Conservation (phyloP, 2,888 invertebrate species). For the Rhingia rostrata region DNA sequence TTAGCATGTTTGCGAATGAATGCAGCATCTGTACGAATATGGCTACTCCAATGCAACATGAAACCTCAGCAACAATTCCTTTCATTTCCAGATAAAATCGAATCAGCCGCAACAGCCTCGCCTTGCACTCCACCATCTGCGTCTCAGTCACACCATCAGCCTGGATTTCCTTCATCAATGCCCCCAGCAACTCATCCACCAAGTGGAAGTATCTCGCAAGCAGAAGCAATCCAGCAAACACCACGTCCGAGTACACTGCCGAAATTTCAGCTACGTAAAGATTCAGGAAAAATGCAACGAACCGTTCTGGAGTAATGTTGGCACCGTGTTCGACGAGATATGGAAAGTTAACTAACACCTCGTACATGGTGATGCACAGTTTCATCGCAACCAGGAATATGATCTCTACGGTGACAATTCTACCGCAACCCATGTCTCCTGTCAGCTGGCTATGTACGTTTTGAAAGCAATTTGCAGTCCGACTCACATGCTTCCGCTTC, state of each 20-base stretch:
- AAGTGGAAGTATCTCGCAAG: slow-evolving; percentile 76
- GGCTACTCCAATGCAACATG: slow-evolving; percentile 76
- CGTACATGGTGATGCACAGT: slow-evolving; percentile 77
- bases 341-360: slow-evolving; percentile 78
- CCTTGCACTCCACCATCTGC: background rate
- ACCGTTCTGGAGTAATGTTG: slow-evolving; percentile 74
- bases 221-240: slow-evolving; percentile 77
- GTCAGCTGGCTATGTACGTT: slow-evolving; percentile 40
- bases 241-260: slow-evolving; percentile 77
- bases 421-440: slow-evolving; percentile 21
- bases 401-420: slow-evolving; percentile 46
- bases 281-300: slow-evolving; percentile 77
- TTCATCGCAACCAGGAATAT: slow-evolving; percentile 73
- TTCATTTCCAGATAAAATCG: slow-evolving; percentile 73
- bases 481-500: slow-evolving; percentile 24
- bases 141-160: background rate
- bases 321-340: slow-evolving; percentile 76
- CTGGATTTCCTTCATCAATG: background rate
- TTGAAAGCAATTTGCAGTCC: slow-evolving; percentile 36
- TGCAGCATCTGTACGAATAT: slow-evolving; percentile 78
- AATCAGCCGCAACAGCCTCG: slow-evolving; percentile 62
- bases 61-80: slow-evolving; percentile 67
- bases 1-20: slow-evolving; percentile 78
- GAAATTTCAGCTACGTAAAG: slow-evolving; percentile 76
- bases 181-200: slow-evolving; percentile 72